A percentile compares a stretch with the other conserved stretches of the same genome.
Evolutionary conservation across 2,888 invertebrate genomes (phyloP).

Genomic region (Amphipyra berbera): DNA sequence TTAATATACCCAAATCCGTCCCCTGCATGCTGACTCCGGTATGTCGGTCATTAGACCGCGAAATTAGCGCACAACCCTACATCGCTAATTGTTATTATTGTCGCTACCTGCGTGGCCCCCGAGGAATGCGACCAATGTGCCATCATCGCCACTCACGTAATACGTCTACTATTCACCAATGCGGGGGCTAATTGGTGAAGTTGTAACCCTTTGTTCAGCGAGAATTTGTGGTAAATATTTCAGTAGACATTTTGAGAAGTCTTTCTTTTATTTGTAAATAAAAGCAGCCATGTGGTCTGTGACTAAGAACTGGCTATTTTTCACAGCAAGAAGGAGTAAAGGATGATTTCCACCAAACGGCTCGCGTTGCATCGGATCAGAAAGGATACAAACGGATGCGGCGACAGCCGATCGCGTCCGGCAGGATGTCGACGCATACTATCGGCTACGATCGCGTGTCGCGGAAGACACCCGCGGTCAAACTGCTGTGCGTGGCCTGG

Average conservation of each 20-base stretch:
- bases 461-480: too few species aligned
- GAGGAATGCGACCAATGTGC: constrained; percentile 50
- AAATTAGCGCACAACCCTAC: constrained; percentile 72
- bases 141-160: constrained; percentile 31
- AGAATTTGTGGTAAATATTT: background rate
- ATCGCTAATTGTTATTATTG: constrained; percentile 72
- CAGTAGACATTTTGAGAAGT: background rate
- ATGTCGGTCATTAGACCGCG: constrained; percentile 71
- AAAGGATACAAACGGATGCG: too few species aligned
- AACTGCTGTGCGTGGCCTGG: too few species aligned
- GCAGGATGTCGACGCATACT: too few species aligned
- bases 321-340: too few species aligned
- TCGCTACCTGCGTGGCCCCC: constrained; percentile 59
- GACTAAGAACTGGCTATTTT: too few species aligned
- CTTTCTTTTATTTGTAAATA: too few species aligned
- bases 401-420: too few species aligned
- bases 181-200: constrained; percentile 28
- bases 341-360: too few species aligned
- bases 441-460: too few species aligned
- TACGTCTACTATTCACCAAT: constrained; percentile 40
- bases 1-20: constrained; percentile 33
- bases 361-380: too few species aligned
- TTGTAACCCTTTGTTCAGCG: background rate
- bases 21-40: constrained; percentile 56
- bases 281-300: too few species aligned